Evolutionary conservation across 2,888 invertebrate genomes (phyloP), one percentile per base, ranked within the genome.

Genomic region (Baronia brevicornis): DNA sequence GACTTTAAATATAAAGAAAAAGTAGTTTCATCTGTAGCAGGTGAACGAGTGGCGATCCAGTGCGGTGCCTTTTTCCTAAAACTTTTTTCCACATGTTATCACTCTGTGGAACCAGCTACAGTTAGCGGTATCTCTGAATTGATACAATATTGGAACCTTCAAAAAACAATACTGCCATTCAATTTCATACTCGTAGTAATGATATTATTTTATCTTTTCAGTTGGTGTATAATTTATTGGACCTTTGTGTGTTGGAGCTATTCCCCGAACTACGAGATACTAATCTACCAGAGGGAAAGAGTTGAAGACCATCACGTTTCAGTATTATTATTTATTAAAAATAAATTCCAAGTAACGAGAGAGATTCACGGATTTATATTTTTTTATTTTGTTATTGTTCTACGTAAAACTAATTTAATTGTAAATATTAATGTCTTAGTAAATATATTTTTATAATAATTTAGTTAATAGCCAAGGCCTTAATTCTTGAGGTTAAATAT

Each of bases 211-310:
- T 44, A 40, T 57, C 38, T 10, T 73, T 71, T 5, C 88, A 88
- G 89, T 72, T 95, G 46, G 89, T 90, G 40, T 95, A 95, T 70
- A 89, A 90, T 48, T 75, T 95, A 30, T 67, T 96, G 46, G 96
- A 96, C 65, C 84, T 91, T 31, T 80, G 94, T 32, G 55, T 94
- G 14, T 71, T 87, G 28, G 93, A 94, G 71, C 71, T 94, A 39
- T 95, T 93, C 73, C 94, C 94, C 0, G 93, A 93, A 65, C 49
- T 88, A 31, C 65, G 50, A 17, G 49, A 50, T 32, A 38, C 46
- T 25, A 51, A 45, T 2, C 14, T 25, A 11, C 44, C 33, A 11
- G 51, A 56, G 46, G 54, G 62, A 52, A 69, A 66, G 50, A 71
- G 68, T 68, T 77, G 67, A 72, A 54, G 48, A 38, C 26, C 27